phyloP scores from a whole-genome alignment of 2,888 invertebrate genomes.

The Tridacna gigas region DNA sequence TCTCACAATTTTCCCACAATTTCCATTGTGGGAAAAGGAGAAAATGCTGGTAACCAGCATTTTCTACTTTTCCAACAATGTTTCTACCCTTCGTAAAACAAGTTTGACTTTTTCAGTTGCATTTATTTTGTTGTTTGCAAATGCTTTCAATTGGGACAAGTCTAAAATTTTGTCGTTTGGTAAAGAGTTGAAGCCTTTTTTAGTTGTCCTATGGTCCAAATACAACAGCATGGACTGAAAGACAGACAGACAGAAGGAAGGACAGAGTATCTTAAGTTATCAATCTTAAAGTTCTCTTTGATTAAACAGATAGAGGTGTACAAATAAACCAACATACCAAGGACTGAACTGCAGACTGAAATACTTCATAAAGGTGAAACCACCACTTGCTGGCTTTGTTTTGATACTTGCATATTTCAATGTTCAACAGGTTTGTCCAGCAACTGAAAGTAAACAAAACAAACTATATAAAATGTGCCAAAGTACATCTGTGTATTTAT shows the following conservation, averaged over 20 bases:
- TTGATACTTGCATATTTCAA: slow-evolving; percentile 86
- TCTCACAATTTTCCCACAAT: no score
- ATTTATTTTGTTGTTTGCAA: no score
- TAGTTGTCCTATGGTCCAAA: no score
- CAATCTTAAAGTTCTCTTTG: neutral
- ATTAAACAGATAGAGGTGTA: neutral
- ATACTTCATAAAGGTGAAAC: slow-evolving; percentile 91
- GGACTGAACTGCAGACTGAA: slow-evolving; percentile 58
- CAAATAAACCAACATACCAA: slow-evolving; percentile 27
- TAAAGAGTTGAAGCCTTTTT: no score
- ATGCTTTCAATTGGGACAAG: no score
- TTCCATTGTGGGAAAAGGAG: neutral
- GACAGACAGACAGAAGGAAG: no score
- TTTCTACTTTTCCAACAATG: neutral
- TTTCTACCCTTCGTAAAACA: neutral
- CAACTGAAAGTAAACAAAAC: slow-evolving; percentile 84
- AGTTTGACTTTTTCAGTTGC: no score
- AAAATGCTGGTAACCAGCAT: neutral
- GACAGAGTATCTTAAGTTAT: no score
- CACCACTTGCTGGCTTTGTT: slow-evolving; percentile 93
- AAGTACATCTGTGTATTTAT: neutral
- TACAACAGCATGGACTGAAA: no score
- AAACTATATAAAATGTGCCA: neutral
- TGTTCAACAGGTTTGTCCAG: slow-evolving; percentile 94
- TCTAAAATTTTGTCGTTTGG: no score